These are phyloP conservation scores for Muntiacus muntjak DNA, from an alignment of 2,113 vertebrate species.

Conservation along the genomic window DNA sequence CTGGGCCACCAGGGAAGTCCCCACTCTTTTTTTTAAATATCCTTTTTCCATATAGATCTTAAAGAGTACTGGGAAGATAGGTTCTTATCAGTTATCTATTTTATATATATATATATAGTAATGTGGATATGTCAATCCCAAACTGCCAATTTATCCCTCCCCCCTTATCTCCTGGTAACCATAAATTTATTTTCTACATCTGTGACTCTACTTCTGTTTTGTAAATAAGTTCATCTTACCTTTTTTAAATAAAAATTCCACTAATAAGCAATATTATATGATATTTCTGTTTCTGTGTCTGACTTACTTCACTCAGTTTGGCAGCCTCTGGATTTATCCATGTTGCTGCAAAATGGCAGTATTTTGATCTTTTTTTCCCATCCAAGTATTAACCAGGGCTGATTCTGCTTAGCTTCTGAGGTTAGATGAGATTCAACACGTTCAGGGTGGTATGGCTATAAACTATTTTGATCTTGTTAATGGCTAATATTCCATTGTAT, in stretches of 20 bases:
- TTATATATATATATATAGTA: background rate
- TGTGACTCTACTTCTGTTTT: background rate
- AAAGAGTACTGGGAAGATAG: background rate
- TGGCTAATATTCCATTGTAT: background rate
- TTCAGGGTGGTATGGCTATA: background rate
- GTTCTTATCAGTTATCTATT: background rate
- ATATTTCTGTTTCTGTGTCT: background rate
- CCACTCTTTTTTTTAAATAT: background rate
- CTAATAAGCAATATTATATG: background rate
- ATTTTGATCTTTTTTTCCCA: background rate
- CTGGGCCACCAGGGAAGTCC: background rate
- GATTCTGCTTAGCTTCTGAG: background rate
- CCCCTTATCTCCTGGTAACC: background rate
- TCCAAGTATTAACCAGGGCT: background rate
- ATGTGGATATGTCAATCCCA: background rate
- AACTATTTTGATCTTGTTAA: background rate
- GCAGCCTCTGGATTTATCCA: background rate
- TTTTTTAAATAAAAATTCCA: background rate
- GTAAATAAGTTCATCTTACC: background rate
- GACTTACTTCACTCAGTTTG: background rate
- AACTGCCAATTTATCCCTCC: background rate
- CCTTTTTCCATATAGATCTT: background rate
- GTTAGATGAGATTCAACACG: background rate
- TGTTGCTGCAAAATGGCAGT: background rate
- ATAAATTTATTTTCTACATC: background rate